These are phyloP conservation scores for Acronicta psi DNA, from an alignment of 2,888 invertebrate species.

Conservation along the genomic window DNA sequence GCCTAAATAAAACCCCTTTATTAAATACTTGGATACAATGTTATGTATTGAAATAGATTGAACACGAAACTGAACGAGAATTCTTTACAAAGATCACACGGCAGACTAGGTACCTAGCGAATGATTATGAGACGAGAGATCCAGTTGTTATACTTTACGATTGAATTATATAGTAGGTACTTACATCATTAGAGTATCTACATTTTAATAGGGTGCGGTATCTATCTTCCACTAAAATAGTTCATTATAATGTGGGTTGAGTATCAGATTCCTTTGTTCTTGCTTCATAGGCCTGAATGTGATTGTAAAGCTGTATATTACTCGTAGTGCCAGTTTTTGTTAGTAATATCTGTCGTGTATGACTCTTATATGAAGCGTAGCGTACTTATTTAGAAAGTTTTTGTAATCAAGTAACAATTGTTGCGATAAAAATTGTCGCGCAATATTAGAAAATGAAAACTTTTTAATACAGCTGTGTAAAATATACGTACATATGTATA, in stretches of 20 bases:
- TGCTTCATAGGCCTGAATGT: slow-evolving; percentile 52
- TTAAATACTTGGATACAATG: slow-evolving; percentile 7
- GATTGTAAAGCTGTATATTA: slow-evolving; percentile 47
- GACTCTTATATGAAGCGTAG: slow-evolving; percentile 31
- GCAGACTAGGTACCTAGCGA: slow-evolving; percentile 31
- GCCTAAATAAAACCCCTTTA: slow-evolving; percentile 9
- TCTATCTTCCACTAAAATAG: slow-evolving; percentile 22
- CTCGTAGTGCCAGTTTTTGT: slow-evolving; percentile 44
- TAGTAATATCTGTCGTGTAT: slow-evolving; percentile 36
- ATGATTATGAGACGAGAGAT: slow-evolving; percentile 11
- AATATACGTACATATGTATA: slow-evolving; percentile 23
- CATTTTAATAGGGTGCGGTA: slow-evolving; percentile 34
- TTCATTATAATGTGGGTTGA: slow-evolving; percentile 36
- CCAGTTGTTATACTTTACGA: slow-evolving; percentile 26
- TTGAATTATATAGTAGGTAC: slow-evolving; percentile 3
- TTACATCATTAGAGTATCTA: slow-evolving; percentile 25
- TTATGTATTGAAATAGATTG: slow-evolving; percentile 7
- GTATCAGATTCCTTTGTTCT: slow-evolving; percentile 43
- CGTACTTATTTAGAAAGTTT: slow-evolving; percentile 25
- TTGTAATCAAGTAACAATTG: slow-evolving; percentile 9
- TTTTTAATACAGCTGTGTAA: slow-evolving; percentile 25
- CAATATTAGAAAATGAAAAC: slow-evolving; percentile 36
- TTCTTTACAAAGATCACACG: slow-evolving; percentile 31
- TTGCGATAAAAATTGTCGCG: slow-evolving; percentile 4
- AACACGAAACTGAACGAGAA: slow-evolving; percentile 27